phyloP scores from a whole-genome alignment of 2,113 vertebrate species.

The Sinocyclocheilus anophthalmus region DNA sequence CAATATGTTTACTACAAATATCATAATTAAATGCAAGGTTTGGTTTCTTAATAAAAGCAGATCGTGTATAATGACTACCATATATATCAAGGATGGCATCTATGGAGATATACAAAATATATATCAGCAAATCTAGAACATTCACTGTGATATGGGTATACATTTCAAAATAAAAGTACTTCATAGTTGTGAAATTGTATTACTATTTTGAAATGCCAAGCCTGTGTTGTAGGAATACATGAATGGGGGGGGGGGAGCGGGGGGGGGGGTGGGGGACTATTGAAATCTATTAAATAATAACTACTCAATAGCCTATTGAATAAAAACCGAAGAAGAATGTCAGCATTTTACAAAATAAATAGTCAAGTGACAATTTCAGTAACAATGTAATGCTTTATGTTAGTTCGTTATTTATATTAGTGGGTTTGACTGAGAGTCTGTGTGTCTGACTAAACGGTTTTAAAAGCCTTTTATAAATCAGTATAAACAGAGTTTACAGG shows the following conservation, averaged over 20 bases:
- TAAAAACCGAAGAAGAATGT: background rate
- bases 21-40: background rate
- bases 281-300: background rate
- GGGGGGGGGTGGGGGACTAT: accelerated
- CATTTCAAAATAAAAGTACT: conserved; percentile 35
- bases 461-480: background rate
- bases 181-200: background rate
- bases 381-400: background rate
- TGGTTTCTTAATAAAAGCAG: background rate
- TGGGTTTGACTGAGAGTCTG: no score
- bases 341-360: background rate
- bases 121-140: background rate
- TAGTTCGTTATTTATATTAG: background rate
- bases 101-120: background rate
- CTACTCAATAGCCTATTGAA: no score
- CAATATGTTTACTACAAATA: conserved; percentile 11
- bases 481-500: background rate
- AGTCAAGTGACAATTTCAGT: background rate
- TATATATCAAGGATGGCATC: background rate
- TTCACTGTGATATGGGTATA: background rate
- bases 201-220: background rate
- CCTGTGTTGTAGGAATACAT: background rate
- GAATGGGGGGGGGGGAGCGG: background rate
- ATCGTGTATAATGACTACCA: background rate
- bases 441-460: no score